Conservation (phyloP, 2,797 vertebrate species). For the Mormyrus hasselquistii region DNA sequence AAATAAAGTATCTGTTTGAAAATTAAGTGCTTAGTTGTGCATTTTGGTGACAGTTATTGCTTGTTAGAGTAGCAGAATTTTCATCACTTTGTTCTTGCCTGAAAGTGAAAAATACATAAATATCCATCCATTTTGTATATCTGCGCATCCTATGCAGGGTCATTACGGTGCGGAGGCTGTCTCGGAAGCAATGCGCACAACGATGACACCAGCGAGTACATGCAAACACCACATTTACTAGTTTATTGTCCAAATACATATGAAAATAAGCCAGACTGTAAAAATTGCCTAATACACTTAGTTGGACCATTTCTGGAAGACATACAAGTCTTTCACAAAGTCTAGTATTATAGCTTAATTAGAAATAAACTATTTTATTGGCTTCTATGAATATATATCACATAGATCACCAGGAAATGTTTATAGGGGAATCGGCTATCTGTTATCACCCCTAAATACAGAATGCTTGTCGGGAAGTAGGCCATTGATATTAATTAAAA, state of each 20-base stretch:
- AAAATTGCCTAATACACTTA: background rate
- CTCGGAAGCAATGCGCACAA: background rate
- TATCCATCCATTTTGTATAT: background rate
- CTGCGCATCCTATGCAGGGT: background rate
- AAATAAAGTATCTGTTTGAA: no score
- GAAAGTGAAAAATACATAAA: background rate
- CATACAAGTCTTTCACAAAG: background rate
- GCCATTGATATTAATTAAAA: conserved; percentile 25
- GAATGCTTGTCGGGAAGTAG: conserved; percentile 18
- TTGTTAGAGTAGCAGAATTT: no score
- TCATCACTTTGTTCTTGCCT: background rate
- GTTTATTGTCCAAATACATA: background rate
- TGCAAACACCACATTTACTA: background rate
- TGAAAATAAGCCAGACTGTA: background rate
- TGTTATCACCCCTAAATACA: conserved; percentile 16
- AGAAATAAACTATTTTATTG: background rate
- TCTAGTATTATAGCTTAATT: background rate
- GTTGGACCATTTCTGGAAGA: background rate
- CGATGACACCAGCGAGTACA: background rate
- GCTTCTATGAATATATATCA: background rate
- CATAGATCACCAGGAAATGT: background rate
- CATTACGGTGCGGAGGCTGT: background rate
- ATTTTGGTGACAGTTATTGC: no score
- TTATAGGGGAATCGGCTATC: conserved; percentile 23
- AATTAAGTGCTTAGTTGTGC: no score